Base-by-base conservation (phyloP, 1,140 invertebrate species). In the Conus ventricosus region DNA sequence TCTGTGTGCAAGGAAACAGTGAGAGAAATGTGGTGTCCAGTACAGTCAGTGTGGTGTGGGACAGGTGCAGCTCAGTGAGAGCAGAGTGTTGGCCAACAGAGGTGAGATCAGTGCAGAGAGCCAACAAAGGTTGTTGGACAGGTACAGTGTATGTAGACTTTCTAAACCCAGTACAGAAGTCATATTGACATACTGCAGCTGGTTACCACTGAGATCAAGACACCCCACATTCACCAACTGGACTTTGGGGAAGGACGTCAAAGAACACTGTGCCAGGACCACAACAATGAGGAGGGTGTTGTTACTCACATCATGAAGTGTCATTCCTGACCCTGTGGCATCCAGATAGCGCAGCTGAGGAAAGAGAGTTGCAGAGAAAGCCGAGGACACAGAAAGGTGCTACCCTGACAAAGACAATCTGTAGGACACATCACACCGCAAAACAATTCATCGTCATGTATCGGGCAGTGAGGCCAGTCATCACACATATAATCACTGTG, bases 21-120 rank as follows among this genome's bases (percentile, higher is more conserved):
- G 51, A 51, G 13, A 75, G 87, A 87, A 23, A 67, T 78, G 13
- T 63, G 60, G 60, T 63, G 60, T 63, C 60, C 60, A 63, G 17
- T 4, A 63, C 60, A 63, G 60, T 63, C 71, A 91, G 71, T 89
- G 82, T 20, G 89, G 75, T 78, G 75, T 10, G 27, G 23, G 75
- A 15, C 23, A 78, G 5, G 4, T 78, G 8, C 75, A 78, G n/a
- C 8, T 11, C n/a, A 11, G 27, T 39, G 11, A 78, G 75, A 39
- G 39, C 75, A 25, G 10, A 39, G 11, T 78, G 23, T 20, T 25
- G 75, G 23, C 10, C 23, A 78, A 25, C 75, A 25, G 13, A 78
- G n/a, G 39, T 0, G 39, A 39, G n/a, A 11, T 78, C 75, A 25
- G 75, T 17, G 27, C n/a, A 78, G 8, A 78, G 17, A 63, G 75